Base-by-base conservation (phyloP, 2,113 vertebrate genomes). In the Monarcha castaneiventris region DNA sequence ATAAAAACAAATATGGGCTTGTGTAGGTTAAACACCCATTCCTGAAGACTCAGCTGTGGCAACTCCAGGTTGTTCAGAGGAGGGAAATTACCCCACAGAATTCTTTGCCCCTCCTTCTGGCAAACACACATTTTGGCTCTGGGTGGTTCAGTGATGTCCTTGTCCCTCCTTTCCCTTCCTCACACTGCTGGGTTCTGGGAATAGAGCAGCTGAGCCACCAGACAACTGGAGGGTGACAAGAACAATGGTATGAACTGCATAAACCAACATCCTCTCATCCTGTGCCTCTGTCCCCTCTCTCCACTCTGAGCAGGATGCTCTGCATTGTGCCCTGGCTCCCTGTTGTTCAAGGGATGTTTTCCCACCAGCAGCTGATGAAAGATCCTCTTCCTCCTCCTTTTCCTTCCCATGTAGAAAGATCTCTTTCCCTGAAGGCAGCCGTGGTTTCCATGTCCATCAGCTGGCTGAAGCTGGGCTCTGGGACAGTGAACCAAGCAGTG, bases 141-240 rank as follows among this genome's bases (percentile, higher is more conserved):
- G 26, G 9, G 16, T 52, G 13, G 26, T 54, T 83, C n/a, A 58
- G 30, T 0, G 0, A 58, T 27, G 30, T 33, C 23, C 26, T 39
- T 20, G 68, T 68, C 58, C 6, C 68, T 33, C 44, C 30, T 62
- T 33, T 56, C 37, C 46, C 41, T 25, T 74, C 43, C 62, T 79
- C 37, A 11, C 33, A 9, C 75, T 76, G 54, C 54, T 51, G 29
- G 15, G 9, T 41, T 75, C 56, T 37, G 23, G 26, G 9, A 41
- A 46, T 21, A 7, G 44, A 76, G 79, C 22, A 54, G 55, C 33
- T 51, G 54, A 94, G 54, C 75, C 84, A 66, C 14, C 27, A 55
- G 51, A 67, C 4, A 5, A 1, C 46, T 58, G 37, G 22, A 92
- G 35, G 15, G 52, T 83, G 30, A 49, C 30, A 46, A 54, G 39